These are phyloP conservation scores for Hanleya hanleyi DNA, from an alignment of 2,888 invertebrate genomes.

Conservation along the genomic window DNA sequence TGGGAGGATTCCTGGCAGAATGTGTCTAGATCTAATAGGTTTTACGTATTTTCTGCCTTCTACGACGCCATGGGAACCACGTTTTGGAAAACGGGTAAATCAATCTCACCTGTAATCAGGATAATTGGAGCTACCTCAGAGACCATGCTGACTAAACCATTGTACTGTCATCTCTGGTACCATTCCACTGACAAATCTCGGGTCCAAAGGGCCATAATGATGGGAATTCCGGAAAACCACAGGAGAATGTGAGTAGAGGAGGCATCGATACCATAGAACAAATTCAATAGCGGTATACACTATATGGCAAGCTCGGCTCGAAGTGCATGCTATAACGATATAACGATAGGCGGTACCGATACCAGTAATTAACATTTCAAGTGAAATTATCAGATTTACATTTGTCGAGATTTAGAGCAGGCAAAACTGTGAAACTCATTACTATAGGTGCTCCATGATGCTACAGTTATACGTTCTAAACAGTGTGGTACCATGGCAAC, in stretches of 20 bases:
- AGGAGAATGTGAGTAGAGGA: conserved; percentile 22
- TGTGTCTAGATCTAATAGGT: background rate
- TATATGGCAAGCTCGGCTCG: background rate
- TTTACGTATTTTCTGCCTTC: conserved; percentile 32
- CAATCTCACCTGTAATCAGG: conserved; percentile 14
- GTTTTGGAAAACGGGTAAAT: background rate
- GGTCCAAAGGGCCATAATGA: conserved; percentile 30
- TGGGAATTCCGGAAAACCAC: conserved; percentile 52
- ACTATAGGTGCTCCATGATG: too few relatives aligned
- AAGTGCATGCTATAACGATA: too few relatives aligned
- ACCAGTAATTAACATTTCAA: too few relatives aligned
- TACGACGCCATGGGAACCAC: conserved; percentile 15
- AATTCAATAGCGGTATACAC: background rate
- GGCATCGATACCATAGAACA: background rate
- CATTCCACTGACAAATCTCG: background rate
- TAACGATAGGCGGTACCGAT: background rate
- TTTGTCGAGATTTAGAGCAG: too few relatives aligned
- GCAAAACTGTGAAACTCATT: too few relatives aligned
- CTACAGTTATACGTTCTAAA: too few relatives aligned
- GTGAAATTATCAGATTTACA: too few relatives aligned
- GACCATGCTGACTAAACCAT: background rate
- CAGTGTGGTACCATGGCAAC: too few relatives aligned
- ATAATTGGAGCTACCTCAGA: conserved; percentile 11
- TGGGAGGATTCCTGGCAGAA: background rate
- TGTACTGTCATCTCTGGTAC: conserved; percentile 25